Conservation (phyloP, 2,113 vertebrate species). For the Cichladusa arquata region DNA sequence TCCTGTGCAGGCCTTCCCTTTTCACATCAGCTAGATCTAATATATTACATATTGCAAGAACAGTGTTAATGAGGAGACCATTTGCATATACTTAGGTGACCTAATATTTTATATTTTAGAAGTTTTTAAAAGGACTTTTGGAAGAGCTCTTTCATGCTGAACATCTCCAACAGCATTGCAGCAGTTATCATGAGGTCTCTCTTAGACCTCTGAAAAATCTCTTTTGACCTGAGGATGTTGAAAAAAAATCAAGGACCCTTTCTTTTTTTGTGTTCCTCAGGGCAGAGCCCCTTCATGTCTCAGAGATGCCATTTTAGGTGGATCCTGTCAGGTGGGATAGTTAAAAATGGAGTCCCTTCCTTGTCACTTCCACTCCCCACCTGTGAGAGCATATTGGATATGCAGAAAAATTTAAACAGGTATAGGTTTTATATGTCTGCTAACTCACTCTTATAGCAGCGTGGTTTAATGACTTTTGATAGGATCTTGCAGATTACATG, state of each 20-base stretch:
- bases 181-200: background rate
- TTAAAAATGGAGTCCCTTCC: background rate
- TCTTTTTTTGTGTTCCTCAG: background rate
- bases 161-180: background rate
- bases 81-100: background rate
- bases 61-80: background rate
- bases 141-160: background rate
- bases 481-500: background rate
- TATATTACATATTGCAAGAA: background rate
- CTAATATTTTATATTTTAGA: background rate
- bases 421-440: background rate
- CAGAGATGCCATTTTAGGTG: background rate
- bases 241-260: background rate
- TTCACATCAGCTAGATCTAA: background rate
- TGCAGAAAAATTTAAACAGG: background rate
- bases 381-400: background rate
- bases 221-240: accelerated
- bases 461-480: background rate
- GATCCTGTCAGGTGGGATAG: background rate
- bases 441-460: background rate
- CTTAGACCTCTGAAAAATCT: background rate
- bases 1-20: background rate
- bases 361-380: background rate
- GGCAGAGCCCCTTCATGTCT: background rate
- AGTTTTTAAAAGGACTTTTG: background rate